phyloP scores from a whole-genome alignment of 2,113 vertebrate genomes.

The Eira barbara region DNA sequence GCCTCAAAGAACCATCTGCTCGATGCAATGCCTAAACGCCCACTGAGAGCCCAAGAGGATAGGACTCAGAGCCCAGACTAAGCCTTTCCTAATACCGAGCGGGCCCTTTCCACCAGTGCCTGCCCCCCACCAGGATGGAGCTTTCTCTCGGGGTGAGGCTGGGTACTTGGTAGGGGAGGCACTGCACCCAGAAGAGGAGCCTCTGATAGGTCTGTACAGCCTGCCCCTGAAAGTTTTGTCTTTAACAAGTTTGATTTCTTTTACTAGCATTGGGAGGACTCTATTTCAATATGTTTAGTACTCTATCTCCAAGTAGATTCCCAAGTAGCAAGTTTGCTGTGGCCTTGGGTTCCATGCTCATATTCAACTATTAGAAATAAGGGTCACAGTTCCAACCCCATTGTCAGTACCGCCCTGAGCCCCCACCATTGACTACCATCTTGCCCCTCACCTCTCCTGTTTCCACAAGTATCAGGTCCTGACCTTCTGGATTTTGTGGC shows the following conservation, averaged over 20 bases:
- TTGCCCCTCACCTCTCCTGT: not conserved
- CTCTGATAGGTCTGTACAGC: not conserved
- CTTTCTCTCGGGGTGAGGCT: not conserved
- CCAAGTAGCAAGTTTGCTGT: not conserved
- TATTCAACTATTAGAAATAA: not conserved
- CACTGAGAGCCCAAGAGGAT: not conserved
- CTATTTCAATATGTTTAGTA: not conserved
- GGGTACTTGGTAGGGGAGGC: not conserved
- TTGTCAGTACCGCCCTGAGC: not conserved
- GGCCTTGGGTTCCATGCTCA: accelerated
- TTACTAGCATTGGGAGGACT: not conserved
- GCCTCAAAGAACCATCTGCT: not conserved
- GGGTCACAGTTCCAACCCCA: not conserved
- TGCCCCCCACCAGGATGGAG: not conserved
- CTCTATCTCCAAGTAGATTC: not conserved
- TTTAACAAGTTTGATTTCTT: not conserved
- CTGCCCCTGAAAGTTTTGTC: not conserved
- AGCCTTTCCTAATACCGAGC: not conserved
- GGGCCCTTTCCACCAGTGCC: not conserved
- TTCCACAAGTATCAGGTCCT: not conserved
- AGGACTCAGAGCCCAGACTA: not conserved
- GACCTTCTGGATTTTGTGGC: not conserved
- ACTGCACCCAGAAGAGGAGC: not conserved
- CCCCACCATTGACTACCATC: not conserved
- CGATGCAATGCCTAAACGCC: not conserved